Conservation (phyloP, 2,888 invertebrate genomes). For the Scaeva pyrastri region DNA sequence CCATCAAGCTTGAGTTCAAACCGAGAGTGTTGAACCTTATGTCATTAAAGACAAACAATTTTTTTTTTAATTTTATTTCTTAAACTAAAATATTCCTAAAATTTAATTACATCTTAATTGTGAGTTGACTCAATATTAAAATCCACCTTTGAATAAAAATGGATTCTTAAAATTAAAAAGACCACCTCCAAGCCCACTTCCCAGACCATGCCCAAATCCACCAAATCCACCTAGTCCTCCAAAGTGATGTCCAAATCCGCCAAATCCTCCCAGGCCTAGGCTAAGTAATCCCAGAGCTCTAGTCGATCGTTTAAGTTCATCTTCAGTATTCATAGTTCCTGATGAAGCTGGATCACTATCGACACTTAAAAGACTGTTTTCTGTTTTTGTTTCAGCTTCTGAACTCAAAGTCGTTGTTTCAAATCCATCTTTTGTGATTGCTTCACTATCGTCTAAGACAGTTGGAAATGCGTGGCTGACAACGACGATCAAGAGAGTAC, state of each 20-base stretch:
- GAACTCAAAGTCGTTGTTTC: neutral
- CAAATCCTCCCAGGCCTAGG: slow-evolving; percentile 66
- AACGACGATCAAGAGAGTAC: slow-evolving; percentile 74
- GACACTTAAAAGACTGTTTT: slow-evolving; percentile 78
- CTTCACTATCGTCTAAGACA: neutral
- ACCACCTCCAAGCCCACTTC: slow-evolving; percentile 77
- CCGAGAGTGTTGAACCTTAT: no score
- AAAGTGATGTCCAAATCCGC: slow-evolving; percentile 51
- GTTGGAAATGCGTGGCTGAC: slow-evolving; percentile 20
- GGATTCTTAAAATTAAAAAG: slow-evolving; percentile 75
- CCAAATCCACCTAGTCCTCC: slow-evolving; percentile 65
- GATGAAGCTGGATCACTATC: slow-evolving; percentile 19
- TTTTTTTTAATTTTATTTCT: no score
- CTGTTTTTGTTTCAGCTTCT: slow-evolving; percentile 53
- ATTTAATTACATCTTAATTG: no score
- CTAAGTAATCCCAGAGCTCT: slow-evolving; percentile 78
- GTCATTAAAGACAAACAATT: no score
- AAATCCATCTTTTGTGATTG: neutral
- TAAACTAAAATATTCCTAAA: no score
- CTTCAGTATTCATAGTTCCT: slow-evolving; percentile 25
- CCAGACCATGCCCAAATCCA: slow-evolving; percentile 76
- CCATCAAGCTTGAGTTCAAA: no score
- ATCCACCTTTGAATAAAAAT: slow-evolving; percentile 63
- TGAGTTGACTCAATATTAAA: neutral
- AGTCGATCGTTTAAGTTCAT: slow-evolving; percentile 74